Base-by-base conservation (phyloP, 2,888 invertebrate genomes). In the Ectemnius continuus region DNA sequence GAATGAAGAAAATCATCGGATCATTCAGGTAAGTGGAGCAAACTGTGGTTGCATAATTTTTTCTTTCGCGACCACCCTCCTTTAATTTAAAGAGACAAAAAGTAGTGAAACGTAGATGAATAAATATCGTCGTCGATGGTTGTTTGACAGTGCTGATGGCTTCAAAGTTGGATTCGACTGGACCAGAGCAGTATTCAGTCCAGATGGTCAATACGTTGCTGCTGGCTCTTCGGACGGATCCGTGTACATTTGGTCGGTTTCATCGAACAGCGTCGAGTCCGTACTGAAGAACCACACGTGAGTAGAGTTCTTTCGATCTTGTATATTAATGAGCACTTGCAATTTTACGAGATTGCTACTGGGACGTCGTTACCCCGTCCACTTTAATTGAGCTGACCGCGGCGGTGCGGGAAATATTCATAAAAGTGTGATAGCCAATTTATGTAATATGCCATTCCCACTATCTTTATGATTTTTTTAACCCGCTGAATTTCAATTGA, bases 151-250 rank as follows among this genome's bases (percentile, higher is more conserved):
- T 91, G 96, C 96, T 89, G 99, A 99, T 86, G 95, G 96, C 72
- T 99, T 99, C 92, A 97, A 97, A 92, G 96, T 98, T 76, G 97
- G 97, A 76, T 97, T 97, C 92, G 99, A 99, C 92, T 98, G 97
- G 95, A 94, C 97, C 45, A 93, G 98, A 85, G 98, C 98, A 14
- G 94, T 96, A 63, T 98, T 98, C 91, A 98, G 98, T 86, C 97
- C 97, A 47, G 97, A 97, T 90, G 97, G 96, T 6, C 94, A 96
- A 80, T 96, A 97, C 91, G 94, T 97, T 61, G 95, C 97, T 6
- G 98, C 97, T 65, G 99, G 99, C 46, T 97, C 97, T 8, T 94
- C 95, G 0, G 98, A 99, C 91, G 99, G 99, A 28, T 93, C 95
- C 18, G 94, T 98, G 65, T 98, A 95, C 90, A 94, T 99, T 61